Base-by-base conservation (phyloP, 1,140 invertebrate genomes). In the Apocrypta bakeri region DNA sequence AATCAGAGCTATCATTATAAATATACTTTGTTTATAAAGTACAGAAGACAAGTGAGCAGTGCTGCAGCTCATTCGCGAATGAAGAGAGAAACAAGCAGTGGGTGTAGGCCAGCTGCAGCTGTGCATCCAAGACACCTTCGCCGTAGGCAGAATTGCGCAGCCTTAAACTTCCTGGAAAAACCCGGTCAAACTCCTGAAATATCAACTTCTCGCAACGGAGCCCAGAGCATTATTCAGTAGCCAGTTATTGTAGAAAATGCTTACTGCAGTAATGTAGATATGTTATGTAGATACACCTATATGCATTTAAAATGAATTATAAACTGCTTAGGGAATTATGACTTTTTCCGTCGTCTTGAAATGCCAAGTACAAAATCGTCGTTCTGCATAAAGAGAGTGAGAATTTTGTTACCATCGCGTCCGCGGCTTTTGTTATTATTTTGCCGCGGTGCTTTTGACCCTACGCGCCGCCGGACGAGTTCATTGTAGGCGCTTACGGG, bases 401-500 rank as follows among this genome's bases (percentile, higher is more conserved):
- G n/a, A n/a, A n/a, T n/a, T n/a, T n/a, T n/a, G n/a, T 37, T 37
- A 37, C 3, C 33, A 37, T 17, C 48, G n/a, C 12, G 11, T n/a
- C n/a, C n/a, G n/a, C 1, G 21, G 29, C 27, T n/a, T 25, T 77
- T 40, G 72, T 77, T 64, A 61, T 77, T 77, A 77, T 77, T 77
- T 63, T 63, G 56, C 48, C 27, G 29, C 9, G 21, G 56, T 61
- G 31, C n/a, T 77, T 75, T 66, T 77, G 61, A 77, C 63, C 31
- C 33, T 79, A 63, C 7, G 2, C 9, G 24, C n/a, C 27, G n/a
- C 29, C 84, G 89, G 89, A 86, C 88, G 90, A 91, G 89, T 91
- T 90, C 88, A 90, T 89, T 89, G 86, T 86, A 82, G 81, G 84
- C 76, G 84, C 79, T 84, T 76, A 84, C 84, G 86, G 88, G 87